Conservation (phyloP, 2,888 invertebrate genomes). For the Diaperis boleti region DNA sequence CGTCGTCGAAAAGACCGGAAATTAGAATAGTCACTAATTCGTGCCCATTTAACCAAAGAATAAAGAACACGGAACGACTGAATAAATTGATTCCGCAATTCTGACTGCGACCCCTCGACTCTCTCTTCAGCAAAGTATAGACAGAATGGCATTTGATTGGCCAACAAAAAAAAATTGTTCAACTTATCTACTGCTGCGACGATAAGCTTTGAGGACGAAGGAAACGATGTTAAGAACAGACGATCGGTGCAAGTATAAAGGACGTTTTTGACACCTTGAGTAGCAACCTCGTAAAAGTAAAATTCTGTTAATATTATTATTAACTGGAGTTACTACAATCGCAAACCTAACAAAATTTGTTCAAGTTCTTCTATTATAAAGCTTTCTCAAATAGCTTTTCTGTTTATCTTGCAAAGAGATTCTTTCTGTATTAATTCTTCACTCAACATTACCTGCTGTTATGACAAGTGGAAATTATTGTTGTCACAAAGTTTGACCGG, state of each 20-base stretch:
- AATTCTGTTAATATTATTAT: no score
- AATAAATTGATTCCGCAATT: constrained; percentile 59
- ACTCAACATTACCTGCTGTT: no score
- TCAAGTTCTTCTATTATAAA: no score
- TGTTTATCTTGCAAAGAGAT: no score
- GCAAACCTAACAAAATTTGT: no score
- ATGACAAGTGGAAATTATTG: no score
- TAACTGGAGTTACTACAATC: no score
- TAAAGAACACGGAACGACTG: constrained; percentile 45
- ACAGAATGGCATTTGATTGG: constrained; percentile 67
- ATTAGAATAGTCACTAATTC: constrained; percentile 42
- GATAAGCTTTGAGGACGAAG: constrained; percentile 37
- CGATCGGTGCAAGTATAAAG: background rate
- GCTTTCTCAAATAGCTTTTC: no score
- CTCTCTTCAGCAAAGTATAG: constrained; percentile 64
- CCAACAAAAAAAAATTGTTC: constrained; percentile 66
- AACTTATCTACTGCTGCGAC: constrained; percentile 63
- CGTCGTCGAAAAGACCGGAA: constrained; percentile 8
- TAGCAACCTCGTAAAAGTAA: no score
- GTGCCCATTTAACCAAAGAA: constrained; percentile 48
- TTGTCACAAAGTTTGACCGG: no score
- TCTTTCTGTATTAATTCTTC: no score
- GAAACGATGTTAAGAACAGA: constrained; percentile 2
- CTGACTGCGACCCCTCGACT: constrained; percentile 45
- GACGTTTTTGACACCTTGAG: no score